Base-by-base conservation (phyloP, 1,140 invertebrate species). In the Drosophila biarmipes region DNA sequence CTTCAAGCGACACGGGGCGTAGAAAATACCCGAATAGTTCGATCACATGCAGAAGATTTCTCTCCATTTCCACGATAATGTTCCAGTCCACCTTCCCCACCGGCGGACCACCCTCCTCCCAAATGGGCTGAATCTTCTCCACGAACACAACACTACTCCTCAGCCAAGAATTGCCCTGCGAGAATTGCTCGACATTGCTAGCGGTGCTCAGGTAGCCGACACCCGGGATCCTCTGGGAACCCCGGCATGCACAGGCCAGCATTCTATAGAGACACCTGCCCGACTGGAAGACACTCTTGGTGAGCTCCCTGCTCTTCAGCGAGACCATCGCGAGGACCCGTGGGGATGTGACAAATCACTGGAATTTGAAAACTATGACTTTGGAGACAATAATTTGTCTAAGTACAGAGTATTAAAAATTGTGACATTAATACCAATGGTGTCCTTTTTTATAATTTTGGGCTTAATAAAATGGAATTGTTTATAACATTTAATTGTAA, bases 191-290 rank as follows among this genome's bases (percentile, higher is more conserved):
- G 19, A 27, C 29, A 2, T 10, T 17, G 34, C 35, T 58, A 14
- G 21, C 31, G 6, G 27, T 19, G 55, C 31, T 12, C 17, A 61
- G n/a, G n/a, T 21, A 15, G 43, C 34, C 2, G 43, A 8, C 35
- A 38, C 21, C 40, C 14, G 43, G 34, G 24, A 31, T 27, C 14
- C 24, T 24, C 11, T 21, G 53, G 38, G 62, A 48, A 14, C 12
- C 34, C 56, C 62, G 56, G 56, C 62, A 66, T 2, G 24, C 56
- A 7, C 56, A 12, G 56, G 42, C 56, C 55, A 61, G 2, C 24
- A 66, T 2, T 3, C 14, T 43, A 42, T 31, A 62, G 12, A 48
- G 19, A 6, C 17, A 29, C 40, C 24, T 66, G 11, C 62, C 62
- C 17, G 55, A 66, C 3, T 45, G 34, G 62, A 46, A 46, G 27